Base-by-base conservation (phyloP, 2,888 invertebrate genomes). In the Synanthedon formicaeformis region DNA sequence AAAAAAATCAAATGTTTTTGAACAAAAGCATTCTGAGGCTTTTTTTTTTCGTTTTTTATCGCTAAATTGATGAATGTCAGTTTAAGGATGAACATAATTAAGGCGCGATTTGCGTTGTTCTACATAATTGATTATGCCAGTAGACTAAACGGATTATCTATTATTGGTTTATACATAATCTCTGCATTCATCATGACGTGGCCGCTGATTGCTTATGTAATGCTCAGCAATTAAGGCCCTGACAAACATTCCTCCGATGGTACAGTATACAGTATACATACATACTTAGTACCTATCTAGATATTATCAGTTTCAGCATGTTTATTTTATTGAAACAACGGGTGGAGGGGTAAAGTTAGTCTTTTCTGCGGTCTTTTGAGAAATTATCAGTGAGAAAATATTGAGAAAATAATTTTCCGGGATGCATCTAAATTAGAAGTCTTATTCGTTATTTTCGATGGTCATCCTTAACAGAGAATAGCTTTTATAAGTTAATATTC, bases 41-140 rank as follows among this genome's bases (percentile, higher is more conserved):
- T 41, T 13, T n/a, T n/a, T n/a, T n/a, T 45, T 13, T 13, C 13
- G 11, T 12, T 13, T 41, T 13, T 45, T 13, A 13, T 6, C 6
- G 14, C 3, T 45, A 45, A 13, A 13, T 45, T n/a, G 10, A 45
- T 4, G 14, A 45, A 2, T n/a, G 14, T 12, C 6, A 3, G 45
- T 13, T 40, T 14, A 27, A 50, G 57, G 54, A 55, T 57, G 60
- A 58, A 57, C 58, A 55, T 61, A 61, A 61, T 60, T 50, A 51
- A 56, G 51, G 51, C 55, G 58, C 62, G 58, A 62, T 60, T 62
- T 60, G 56, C 54, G 48, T 54, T 60, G 55, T 56, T 68, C 65
- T 62, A 50, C 67, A 67, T 74, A 74, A 76, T 74, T 75, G 75
- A 74, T 75, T 73, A 64, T 66, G 62, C 62, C 60, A 59, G 62